Percentiles rank a stretch among this genome's conserved stretches.
Conservation (phyloP, 92 coral and sea anemone genomes). For the Scolanthus callimorphus region DNA sequence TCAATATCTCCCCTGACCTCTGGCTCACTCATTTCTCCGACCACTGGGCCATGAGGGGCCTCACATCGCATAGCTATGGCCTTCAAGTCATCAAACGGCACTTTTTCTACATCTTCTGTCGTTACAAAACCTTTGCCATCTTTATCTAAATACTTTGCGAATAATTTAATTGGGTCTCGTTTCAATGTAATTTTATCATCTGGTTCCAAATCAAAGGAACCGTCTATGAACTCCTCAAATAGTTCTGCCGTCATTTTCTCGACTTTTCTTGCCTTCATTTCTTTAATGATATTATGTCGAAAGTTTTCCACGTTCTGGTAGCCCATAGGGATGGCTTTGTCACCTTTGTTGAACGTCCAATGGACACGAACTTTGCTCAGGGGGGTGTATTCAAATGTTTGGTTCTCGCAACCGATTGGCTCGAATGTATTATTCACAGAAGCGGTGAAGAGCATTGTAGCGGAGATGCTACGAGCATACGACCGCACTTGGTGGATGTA, state of each 20-base stretch:
- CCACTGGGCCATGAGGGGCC: constrained; percentile 84
- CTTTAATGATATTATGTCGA: constrained; percentile 30
- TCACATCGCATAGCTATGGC: constrained; percentile 59
- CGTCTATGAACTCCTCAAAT: constrained; percentile 30
- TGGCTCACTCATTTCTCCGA: constrained; percentile 14
- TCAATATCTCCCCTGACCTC: constrained; percentile 2
- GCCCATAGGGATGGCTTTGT: constrained; percentile 83
- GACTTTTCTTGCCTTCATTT: constrained; percentile 12
- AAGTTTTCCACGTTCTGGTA: constrained; percentile 66
- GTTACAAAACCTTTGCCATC: constrained; percentile 53
- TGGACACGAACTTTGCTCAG: constrained; percentile 84
- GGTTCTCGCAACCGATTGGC: constrained; percentile 71
- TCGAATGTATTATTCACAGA: constrained; percentile 65
- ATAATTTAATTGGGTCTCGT: constrained; percentile 49
- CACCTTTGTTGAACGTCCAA: constrained; percentile 96
- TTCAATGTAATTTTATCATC: constrained; percentile 8
- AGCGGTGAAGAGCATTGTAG: constrained; percentile 91
- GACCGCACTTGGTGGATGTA: constrained; percentile 95
- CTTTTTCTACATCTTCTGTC: constrained; percentile 46
- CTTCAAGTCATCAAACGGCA: constrained; percentile 71
- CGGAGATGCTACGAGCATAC: constrained; percentile 81
- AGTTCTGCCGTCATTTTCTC: constrained; percentile 24
- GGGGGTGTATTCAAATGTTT: constrained; percentile 75
- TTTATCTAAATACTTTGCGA: constrained; percentile 50
- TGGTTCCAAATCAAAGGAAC: constrained; percentile 30